Conservation (phyloP, 2,797 vertebrate species). For the Chaetophractus vellerosus region DNA sequence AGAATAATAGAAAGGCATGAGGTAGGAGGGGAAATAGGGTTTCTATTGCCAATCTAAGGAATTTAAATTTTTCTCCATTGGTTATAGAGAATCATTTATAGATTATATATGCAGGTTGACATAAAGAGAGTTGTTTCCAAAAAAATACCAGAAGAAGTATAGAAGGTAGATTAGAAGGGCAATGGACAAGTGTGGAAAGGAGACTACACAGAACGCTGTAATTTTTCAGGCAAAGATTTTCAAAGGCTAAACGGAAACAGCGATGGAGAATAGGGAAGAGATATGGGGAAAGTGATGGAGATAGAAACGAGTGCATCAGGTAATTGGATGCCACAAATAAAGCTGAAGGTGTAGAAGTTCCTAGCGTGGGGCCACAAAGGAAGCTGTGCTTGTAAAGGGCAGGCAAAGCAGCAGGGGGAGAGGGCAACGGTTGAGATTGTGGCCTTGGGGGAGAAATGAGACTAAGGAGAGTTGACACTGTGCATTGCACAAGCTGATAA, state of each 20-base stretch:
- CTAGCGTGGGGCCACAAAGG: neutral
- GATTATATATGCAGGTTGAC: neutral
- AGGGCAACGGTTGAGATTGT: accelerated
- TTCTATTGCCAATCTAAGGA: neutral
- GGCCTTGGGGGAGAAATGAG: neutral
- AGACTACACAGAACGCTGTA: neutral
- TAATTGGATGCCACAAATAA: neutral
- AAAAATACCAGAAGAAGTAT: neutral
- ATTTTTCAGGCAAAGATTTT: neutral
- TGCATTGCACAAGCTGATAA: neutral
- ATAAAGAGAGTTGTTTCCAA: neutral
- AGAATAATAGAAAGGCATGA: neutral
- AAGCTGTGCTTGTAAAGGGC: neutral
- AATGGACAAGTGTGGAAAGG: neutral
- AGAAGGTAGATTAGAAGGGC: neutral
- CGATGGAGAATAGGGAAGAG: neutral
- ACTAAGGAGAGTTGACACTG: neutral
- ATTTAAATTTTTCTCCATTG: neutral
- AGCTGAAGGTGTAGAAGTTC: neutral
- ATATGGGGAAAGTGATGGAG: accelerated
- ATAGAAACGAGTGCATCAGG: neutral
- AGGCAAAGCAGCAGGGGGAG: accelerated
- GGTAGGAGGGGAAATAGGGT: accelerated
- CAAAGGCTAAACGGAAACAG: neutral
- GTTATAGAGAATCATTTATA: neutral